Conservation (phyloP, 2,797 vertebrate genomes). For the Lagodon rhomboides region DNA sequence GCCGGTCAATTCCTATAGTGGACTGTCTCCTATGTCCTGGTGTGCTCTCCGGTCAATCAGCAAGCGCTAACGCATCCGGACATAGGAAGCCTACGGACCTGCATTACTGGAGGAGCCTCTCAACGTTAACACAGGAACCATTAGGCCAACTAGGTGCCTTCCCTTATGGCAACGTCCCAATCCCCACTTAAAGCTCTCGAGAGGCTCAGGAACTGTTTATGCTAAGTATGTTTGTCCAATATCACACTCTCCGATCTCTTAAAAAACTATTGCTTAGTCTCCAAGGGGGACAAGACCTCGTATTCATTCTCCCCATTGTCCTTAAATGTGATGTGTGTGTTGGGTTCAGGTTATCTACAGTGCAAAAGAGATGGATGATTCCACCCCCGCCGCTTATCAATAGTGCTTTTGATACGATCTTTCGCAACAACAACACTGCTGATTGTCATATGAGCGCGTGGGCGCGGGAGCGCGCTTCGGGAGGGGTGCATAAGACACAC, state of each 20-base stretch:
- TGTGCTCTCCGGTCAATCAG: constrained; percentile 62
- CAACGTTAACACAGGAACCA: constrained; percentile 70
- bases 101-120: constrained; percentile 57
- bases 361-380: constrained; percentile 43
- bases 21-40: constrained; percentile 30
- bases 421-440: constrained; percentile 64
- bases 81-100: constrained; percentile 46
- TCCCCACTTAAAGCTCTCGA: constrained; percentile 66
- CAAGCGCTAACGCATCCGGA: constrained; percentile 44
- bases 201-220: constrained; percentile 56
- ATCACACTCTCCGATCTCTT: constrained; percentile 36
- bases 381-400: constrained; percentile 67
- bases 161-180: constrained; percentile 59
- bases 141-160: constrained; percentile 69
- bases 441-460: constrained; percentile 80
- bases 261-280: constrained; percentile 14
- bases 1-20: constrained; percentile 52
- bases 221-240: constrained; percentile 52
- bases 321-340: constrained; percentile 19
- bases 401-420: constrained; percentile 75
- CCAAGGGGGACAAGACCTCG: constrained; percentile 12
- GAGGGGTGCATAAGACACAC: constrained; percentile 3
- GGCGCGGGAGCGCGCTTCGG: constrained; percentile 44
- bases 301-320: constrained; percentile 7
- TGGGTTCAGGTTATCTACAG: constrained; percentile 45